Conservation (phyloP, 1,140 invertebrate species). For the Drosophila triauraria region DNA sequence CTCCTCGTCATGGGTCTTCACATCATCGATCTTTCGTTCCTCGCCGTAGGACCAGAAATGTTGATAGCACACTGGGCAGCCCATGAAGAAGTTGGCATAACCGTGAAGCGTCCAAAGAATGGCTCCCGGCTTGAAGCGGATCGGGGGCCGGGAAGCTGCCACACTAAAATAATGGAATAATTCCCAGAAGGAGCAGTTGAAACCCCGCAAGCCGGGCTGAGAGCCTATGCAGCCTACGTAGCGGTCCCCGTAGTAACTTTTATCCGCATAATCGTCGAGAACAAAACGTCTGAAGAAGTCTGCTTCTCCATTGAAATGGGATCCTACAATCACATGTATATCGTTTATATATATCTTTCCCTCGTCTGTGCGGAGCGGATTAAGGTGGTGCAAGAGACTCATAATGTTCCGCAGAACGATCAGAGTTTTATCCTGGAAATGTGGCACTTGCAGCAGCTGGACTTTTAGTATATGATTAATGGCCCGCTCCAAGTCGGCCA, state of each 20-base stretch:
- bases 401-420: constrained; percentile 25
- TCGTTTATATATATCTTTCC: constrained; percentile 3
- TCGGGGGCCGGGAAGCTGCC: constrained; percentile 87
- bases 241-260: neutral
- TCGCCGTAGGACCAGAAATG: constrained; percentile 90
- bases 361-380: constrained; percentile 14
- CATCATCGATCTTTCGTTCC: constrained; percentile 87
- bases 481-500: constrained; percentile 51
- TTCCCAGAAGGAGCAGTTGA: constrained; percentile 95
- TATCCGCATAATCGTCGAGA: no score
- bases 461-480: constrained; percentile 48
- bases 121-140: constrained; percentile 84
- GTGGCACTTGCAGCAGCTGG: constrained; percentile 36
- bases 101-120: constrained; percentile 92
- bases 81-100: constrained; percentile 96
- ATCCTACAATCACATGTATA: constrained; percentile 89
- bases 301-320: neutral
- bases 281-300: no score
- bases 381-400: constrained; percentile 8
- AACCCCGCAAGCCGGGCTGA: constrained; percentile 90
- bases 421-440: constrained; percentile 13
- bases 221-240: constrained; percentile 88
- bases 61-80: constrained; percentile 91
- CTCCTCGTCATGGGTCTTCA: constrained; percentile 89
- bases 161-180: constrained; percentile 97